Evolutionary conservation across 64 coral and sea anemone species (phyloP), one percentile per base, ranked within the genome.

Genomic region (Pocillopora verrucosa): DNA sequence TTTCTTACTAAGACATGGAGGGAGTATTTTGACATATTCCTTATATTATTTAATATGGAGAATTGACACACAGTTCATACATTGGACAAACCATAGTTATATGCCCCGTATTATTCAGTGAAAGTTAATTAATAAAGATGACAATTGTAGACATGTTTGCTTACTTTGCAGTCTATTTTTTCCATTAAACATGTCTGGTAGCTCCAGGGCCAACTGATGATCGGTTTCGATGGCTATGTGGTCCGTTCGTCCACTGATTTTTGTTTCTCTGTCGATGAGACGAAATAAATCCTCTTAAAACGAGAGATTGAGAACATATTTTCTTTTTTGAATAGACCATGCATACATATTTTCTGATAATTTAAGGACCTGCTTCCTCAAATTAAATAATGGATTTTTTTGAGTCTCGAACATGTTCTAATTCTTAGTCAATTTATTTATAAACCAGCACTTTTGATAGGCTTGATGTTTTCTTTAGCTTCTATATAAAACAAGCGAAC

Each of bases 181-280:
- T 86, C 87, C 87, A 89, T 72, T 77, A 22, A 89, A 56, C 24
- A 94, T 94, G 22, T 82, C 64, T 83, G 92, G 87, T 56, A 94
- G 73, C 59, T 94, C 87, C 80, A 94, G 92, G 36, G 78, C 92
- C 61, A 87, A 79, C 61, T 94, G 92, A 63, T 89, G 92, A 83
- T 86, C 92, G 35, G 87, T 94, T 78, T 94, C 92, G 75, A 94
- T 94, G 60, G 87, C 79, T 78, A 94, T 89, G 36, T 87, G 79
- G 38, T 94, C 87, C 60, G 80, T 89, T 89, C 80, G 15, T 75
- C 77, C 58, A 80, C 77, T 60, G 77, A 25, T 80, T 58, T 80
- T 80, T 61, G 77, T 80, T 80, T 80, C 77, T 60, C 77, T 80
- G 77, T 58, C 60, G 20, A 80, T 60, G 10, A 80, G 57, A 25